Evolutionary conservation across 2,113 vertebrate genomes (phyloP).

Genomic region (Greenwoodochromis staneri): DNA sequence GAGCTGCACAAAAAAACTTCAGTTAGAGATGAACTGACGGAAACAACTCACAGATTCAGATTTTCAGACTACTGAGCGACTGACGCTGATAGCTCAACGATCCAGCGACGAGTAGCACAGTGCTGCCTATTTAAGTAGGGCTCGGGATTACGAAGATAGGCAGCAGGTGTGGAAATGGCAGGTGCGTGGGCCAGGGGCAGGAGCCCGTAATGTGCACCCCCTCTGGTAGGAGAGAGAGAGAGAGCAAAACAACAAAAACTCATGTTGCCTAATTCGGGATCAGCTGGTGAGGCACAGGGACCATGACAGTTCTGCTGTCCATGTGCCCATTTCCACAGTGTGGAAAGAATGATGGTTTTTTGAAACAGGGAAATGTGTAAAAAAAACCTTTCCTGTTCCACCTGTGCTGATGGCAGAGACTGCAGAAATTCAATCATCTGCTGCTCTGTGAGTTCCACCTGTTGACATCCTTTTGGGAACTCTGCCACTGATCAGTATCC

Average conservation of each 20-base stretch:
- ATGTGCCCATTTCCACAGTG: neutral
- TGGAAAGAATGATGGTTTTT: neutral
- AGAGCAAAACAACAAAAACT: neutral
- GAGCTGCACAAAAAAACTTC: no score
- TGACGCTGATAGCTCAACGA: rapidly evolving
- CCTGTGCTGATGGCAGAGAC: neutral
- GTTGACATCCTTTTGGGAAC: neutral
- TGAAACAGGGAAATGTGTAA: neutral
- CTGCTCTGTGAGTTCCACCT: neutral
- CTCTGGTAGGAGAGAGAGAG: rapidly evolving
- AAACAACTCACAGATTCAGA: no score
- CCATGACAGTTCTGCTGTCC: neutral
- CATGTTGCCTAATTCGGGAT: no score
- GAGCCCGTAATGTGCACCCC: neutral
- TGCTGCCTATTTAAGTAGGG: neutral
- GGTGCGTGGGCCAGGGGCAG: rapidly evolving
- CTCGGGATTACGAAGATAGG: rapidly evolving
- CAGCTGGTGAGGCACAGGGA: neutral
- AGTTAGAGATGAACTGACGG: no score
- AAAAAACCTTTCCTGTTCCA: neutral
- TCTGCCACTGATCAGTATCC: neutral
- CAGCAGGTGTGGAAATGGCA: neutral
- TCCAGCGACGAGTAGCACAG: neutral
- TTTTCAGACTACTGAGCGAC: no score
- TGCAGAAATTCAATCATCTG: neutral